Conservation (phyloP, 2,888 invertebrate genomes). For the Orthosia gothica region DNA sequence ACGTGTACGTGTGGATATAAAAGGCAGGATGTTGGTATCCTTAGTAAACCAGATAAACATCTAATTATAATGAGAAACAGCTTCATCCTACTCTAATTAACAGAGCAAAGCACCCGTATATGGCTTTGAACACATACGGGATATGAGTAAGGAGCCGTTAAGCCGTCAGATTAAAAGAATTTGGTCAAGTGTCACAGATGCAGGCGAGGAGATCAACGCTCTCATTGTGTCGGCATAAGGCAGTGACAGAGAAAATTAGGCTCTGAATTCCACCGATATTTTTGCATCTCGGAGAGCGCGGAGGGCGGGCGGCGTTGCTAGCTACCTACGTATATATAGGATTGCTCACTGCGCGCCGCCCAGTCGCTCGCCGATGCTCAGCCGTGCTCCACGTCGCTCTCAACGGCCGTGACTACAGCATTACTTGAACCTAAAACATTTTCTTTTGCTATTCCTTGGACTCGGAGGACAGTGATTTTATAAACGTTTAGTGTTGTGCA, state of each 20-base stretch:
- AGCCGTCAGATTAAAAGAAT: constrained; percentile 78
- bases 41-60: constrained; percentile 17
- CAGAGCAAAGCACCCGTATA: constrained; percentile 69
- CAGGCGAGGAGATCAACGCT: constrained; percentile 88
- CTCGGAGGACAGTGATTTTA: constrained; percentile 74
- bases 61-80: constrained; percentile 49
- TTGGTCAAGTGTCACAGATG: constrained; percentile 84
- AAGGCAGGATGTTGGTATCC: constrained; percentile 42
- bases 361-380: constrained; percentile 83
- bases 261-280: constrained; percentile 89
- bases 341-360: constrained; percentile 82
- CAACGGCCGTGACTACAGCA: constrained; percentile 49
- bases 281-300: constrained; percentile 85
- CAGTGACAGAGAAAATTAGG: constrained; percentile 90
- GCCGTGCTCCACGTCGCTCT: constrained; percentile 72
- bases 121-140: constrained; percentile 66
- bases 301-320: constrained; percentile 84
- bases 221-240: constrained; percentile 88
- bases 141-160: constrained; percentile 75
- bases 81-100: constrained; percentile 36
- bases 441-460: constrained; percentile 61
- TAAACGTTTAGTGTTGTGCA: constrained; percentile 76
- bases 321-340: constrained; percentile 86
- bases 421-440: constrained; percentile 52
- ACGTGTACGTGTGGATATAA: constrained; percentile 20